Base-by-base conservation (phyloP, 2,888 invertebrate genomes). In the Hydrotaea diabolus region DNA sequence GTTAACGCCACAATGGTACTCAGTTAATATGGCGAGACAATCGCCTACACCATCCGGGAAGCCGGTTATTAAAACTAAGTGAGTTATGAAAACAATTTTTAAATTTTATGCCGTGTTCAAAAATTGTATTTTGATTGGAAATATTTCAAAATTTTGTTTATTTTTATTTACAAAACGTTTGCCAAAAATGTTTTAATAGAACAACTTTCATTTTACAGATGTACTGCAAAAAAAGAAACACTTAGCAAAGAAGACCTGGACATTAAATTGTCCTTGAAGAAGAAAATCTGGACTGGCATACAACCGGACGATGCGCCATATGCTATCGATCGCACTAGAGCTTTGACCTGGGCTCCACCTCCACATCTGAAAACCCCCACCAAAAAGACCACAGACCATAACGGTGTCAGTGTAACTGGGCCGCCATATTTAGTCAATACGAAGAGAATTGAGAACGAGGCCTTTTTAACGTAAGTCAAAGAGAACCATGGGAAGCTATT, bases 221-320 rank as follows among this genome's bases (percentile, higher is more conserved):
- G 76, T 1, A 39, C 64, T n/a, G 15, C 77, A 17, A 85, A 80
- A 80, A 85, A 77, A 26, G 79, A 80, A 74, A 23, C 71, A 2
- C 49, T 82, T 59, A 86, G 59, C 53, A 82, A 86, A 49, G 93
- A 92, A 17, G 91, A 90, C 26, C 81, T 92, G 19, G 95, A 96
- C 91, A 94, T 95, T 8, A 96, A 95, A 90, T 91, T 96, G 7
- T 94, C 95, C 0, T 90, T 96, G 36, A 95, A 95, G 89, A 95
- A 95, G 90, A 95, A 95, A 92, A 93, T 96, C 66, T 96, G 96
- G 96, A 95, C 95, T 2, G 96, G 96, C 5, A 87, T 92, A 82
- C 87, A 93, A 93, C 86, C 94, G 93, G 88, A 92, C 88, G 15
- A 91, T 2, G 80, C 69, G 5, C 80, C 69, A 7, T 59, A 73